A percentile compares a stretch with the other conserved stretches of the same genome.
Conservation (phyloP, 2,888 invertebrate genomes). For the Nomada hirtipes region DNA sequence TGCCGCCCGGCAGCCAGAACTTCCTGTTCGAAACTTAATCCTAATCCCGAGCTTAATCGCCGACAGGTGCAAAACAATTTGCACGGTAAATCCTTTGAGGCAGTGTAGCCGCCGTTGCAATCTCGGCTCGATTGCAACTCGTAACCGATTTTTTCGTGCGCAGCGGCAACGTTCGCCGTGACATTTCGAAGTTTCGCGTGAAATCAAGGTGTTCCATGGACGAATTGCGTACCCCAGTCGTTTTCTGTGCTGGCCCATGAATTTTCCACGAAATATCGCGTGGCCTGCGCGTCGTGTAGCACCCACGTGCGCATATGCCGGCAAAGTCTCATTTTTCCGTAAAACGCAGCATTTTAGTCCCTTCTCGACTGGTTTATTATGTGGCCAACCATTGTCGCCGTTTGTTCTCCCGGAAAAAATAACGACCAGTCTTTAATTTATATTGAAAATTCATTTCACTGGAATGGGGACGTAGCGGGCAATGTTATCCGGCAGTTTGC, state of each 20-base stretch:
- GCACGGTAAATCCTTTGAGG: background rate
- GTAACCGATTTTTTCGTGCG: constrained; percentile 1
- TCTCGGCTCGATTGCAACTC: background rate
- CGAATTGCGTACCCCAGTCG: background rate
- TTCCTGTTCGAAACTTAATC: background rate
- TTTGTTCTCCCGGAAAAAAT: background rate
- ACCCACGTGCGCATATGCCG: background rate
- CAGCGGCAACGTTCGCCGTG: background rate
- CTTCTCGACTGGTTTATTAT: background rate
- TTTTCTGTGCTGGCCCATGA: background rate
- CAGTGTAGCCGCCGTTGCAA: background rate
- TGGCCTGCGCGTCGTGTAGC: background rate
- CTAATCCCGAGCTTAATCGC: constrained; percentile 3
- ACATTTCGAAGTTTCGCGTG: background rate
- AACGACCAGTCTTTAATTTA: constrained; percentile 3
- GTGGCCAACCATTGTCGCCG: background rate
- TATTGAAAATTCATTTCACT: constrained; percentile 9
- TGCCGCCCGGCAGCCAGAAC: background rate
- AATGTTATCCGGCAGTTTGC: background rate
- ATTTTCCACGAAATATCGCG: background rate
- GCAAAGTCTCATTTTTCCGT: constrained; percentile 12
- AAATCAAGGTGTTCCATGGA: constrained; percentile 8
- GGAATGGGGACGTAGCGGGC: background rate
- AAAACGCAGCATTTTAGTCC: background rate
- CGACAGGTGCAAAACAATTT: constrained; percentile 15